Percentiles rank a stretch among this genome's conserved stretches.
Conservation (phyloP, 2,888 invertebrate species). For the Eupithecia inturbata region DNA sequence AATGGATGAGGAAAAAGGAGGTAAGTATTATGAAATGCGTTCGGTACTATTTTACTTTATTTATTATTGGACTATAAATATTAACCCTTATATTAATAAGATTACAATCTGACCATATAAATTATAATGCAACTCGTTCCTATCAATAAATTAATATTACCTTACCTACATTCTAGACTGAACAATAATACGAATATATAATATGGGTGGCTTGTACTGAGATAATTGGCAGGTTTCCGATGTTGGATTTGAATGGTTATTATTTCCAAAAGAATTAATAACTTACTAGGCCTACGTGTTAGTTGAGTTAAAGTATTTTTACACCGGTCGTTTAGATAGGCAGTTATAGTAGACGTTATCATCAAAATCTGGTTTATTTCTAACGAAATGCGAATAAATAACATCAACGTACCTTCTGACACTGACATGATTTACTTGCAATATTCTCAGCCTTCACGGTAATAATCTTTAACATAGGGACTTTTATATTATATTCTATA, state of each 20-base stretch:
- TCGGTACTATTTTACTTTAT: background rate
- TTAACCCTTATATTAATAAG: background rate
- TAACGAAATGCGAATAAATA: conserved; percentile 1
- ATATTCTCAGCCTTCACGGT: conserved; percentile 20
- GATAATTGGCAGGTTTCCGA: background rate
- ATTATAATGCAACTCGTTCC: background rate
- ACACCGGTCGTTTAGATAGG: background rate
- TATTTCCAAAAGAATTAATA: background rate
- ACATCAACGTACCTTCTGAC: conserved; percentile 3
- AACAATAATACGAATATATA: background rate
- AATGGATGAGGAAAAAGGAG: background rate
- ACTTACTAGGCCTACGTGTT: background rate
- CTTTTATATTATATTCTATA: conserved; percentile 9
- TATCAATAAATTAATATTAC: background rate
- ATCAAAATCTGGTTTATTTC: conserved; percentile 5
- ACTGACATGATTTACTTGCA: conserved; percentile 11
- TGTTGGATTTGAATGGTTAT: background rate
- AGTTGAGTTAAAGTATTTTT: background rate
- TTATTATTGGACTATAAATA: background rate
- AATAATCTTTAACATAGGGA: conserved; percentile 1
- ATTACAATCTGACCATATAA: conserved; percentile 2
- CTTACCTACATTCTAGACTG: background rate
- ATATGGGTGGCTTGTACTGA: background rate
- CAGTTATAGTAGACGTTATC: background rate
- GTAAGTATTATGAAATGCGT: background rate